Conservation (phyloP, 1,140 invertebrate species). For the Lepidurus apus region DNA sequence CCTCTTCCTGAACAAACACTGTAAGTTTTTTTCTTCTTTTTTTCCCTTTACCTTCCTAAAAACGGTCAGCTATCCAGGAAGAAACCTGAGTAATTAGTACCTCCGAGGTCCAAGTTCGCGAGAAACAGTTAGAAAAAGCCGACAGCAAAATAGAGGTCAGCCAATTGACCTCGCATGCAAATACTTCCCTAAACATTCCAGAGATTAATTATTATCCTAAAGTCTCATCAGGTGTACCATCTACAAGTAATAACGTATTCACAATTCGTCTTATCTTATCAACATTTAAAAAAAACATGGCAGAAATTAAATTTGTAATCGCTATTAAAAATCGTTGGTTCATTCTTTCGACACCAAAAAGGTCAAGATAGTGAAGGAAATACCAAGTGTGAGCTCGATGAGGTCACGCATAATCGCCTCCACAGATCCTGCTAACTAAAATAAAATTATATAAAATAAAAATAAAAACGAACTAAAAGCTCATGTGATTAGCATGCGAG, state of each 20-base stretch:
- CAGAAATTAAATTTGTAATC: too few relatives aligned
- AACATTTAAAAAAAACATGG: too few relatives aligned
- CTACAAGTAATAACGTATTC: too few relatives aligned
- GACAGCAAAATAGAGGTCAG: constrained; percentile 3
- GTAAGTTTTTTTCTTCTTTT: neutral
- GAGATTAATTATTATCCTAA: too few relatives aligned
- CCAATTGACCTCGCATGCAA: neutral
- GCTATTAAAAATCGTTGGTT: too few relatives aligned
- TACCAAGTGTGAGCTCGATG: neutral
- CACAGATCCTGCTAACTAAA: neutral
- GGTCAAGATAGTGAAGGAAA: neutral
- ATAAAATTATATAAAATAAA: too few relatives aligned
- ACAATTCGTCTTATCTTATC: too few relatives aligned
- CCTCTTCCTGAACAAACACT: neutral
- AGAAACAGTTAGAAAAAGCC: neutral
- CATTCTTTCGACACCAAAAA: neutral
- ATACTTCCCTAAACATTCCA: too few relatives aligned
- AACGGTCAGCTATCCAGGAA: neutral
- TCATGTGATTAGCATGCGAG: neutral
- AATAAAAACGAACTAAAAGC: too few relatives aligned
- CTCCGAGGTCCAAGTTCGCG: neutral
- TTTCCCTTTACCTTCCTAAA: neutral
- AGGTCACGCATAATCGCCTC: neutral
- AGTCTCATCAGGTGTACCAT: too few relatives aligned
- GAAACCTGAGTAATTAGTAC: neutral